phyloP scores from a whole-genome alignment of 2,797 vertebrate species.

The Setipinna tenuifilis region DNA sequence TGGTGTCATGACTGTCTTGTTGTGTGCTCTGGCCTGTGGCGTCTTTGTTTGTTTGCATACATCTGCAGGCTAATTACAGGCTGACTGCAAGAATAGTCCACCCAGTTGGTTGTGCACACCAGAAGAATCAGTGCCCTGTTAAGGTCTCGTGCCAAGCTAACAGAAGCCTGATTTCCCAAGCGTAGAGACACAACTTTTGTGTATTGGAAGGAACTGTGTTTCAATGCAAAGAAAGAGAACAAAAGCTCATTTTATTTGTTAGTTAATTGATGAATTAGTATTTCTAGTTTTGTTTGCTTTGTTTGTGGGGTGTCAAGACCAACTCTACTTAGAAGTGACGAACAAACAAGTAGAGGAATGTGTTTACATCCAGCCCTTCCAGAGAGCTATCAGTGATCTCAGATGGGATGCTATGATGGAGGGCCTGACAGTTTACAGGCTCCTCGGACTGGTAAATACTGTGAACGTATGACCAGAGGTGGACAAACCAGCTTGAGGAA shows the following conservation, averaged over 20 bases:
- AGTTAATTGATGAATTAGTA: background rate
- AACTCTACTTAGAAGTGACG: background rate
- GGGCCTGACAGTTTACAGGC: background rate
- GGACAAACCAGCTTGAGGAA: too few relatives aligned
- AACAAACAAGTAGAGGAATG: background rate
- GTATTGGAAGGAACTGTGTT: background rate
- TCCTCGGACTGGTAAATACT: background rate
- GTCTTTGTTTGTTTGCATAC: conserved; percentile 19
- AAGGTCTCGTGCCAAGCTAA: background rate
- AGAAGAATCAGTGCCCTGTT: conserved; percentile 12
- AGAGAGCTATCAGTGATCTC: background rate
- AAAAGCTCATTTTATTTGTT: background rate
- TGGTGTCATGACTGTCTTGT: background rate
- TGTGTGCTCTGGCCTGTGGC: conserved; percentile 7
- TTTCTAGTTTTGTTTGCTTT: background rate
- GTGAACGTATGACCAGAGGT: background rate
- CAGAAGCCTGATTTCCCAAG: background rate
- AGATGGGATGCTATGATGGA: background rate
- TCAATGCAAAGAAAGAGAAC: background rate
- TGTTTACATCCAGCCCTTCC: background rate
- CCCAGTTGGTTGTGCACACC: background rate
- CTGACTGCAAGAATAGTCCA: conserved; percentile 10
- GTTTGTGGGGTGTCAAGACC: background rate
- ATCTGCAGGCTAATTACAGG: conserved; percentile 15
- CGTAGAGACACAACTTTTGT: background rate